Conservation (phyloP, 2,113 vertebrate species). For the Cyanoliseus patagonus region DNA sequence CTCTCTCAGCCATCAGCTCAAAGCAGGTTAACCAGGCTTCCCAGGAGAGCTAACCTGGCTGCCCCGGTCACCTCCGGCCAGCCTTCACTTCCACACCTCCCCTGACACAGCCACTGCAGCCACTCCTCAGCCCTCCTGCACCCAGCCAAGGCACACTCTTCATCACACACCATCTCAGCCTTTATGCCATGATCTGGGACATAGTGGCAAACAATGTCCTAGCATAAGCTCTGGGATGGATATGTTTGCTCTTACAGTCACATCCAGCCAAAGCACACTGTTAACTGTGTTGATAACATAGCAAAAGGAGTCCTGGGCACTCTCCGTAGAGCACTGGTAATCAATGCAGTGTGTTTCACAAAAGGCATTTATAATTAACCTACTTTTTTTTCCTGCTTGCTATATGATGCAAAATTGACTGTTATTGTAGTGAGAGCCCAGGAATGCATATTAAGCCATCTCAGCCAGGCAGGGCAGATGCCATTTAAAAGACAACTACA, state of each 20-base stretch:
- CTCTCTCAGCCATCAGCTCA: not conserved
- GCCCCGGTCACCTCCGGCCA: accelerated
- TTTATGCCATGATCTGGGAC: not conserved
- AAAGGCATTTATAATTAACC: constrained; percentile 1
- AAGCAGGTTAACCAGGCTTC: not conserved
- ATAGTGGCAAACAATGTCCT: not conserved
- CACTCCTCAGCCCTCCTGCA: accelerated
- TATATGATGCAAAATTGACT: not conserved
- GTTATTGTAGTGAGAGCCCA: not conserved
- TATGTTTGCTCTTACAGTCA: not conserved
- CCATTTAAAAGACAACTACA: not conserved
- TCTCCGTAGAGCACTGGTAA: not conserved
- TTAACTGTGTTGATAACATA: not conserved
- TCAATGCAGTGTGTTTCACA: not conserved
- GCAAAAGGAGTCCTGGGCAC: not conserved
- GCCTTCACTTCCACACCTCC: not conserved
- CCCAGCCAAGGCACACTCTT: not conserved
- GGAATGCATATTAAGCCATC: not conserved
- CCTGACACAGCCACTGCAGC: not conserved
- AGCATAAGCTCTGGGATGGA: not conserved
- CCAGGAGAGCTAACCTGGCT: not conserved
- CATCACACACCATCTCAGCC: not conserved
- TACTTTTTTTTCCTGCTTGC: not conserved
- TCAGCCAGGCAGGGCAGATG: not conserved
- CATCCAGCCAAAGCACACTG: not conserved